Evolutionary conservation across 1,140 invertebrate genomes (phyloP), one percentile per base, ranked within the genome.

Genomic region (Drosophila mayri): DNA sequence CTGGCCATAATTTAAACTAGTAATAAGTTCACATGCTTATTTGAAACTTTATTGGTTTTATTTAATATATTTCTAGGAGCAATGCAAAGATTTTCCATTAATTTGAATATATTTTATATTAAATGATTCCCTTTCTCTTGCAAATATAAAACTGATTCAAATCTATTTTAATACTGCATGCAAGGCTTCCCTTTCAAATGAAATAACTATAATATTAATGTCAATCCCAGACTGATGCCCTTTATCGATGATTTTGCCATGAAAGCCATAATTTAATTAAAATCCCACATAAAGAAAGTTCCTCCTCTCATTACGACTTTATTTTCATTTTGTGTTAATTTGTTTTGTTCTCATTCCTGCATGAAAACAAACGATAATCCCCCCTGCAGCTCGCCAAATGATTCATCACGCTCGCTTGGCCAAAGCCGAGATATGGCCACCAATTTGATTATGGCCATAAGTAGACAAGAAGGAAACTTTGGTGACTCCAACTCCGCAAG

Each of bases 371-470:
- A 52, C 28, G 25, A 76, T 58, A 65, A 76, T 73, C 54, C 67
- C 18, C 44, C 47, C 18, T 22, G 40, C 12, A 72, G 30, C 43
- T 37, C n/a, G 16, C 37, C 32, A 40, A 86, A 76, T 86, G 84
- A 86, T 62, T 79, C 71, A 79, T 76, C 77, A 59, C 44, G 6
- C 54, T 60, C 37, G 40, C 55, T 52, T 38, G 49, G 28, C 37
- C 18, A 47, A 32, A 40, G 14, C 44, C 28, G n/a, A 72, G 64
- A 76, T 76, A 77, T 63, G 58, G 61, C 77, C 66, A 60, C 54
- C 63, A 83, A 86, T 86, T 88, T 77, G 72, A 88, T 84, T 84
- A 84, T 79, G 77, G 65, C 61, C 75, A 81, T 86, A 86, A 86
- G 82, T 85, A 79, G 65, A 73, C 54, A 75, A 76, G 54, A 47